phyloP scores from a whole-genome alignment of 2,888 invertebrate species.

The Liposcelis brunnea region DNA sequence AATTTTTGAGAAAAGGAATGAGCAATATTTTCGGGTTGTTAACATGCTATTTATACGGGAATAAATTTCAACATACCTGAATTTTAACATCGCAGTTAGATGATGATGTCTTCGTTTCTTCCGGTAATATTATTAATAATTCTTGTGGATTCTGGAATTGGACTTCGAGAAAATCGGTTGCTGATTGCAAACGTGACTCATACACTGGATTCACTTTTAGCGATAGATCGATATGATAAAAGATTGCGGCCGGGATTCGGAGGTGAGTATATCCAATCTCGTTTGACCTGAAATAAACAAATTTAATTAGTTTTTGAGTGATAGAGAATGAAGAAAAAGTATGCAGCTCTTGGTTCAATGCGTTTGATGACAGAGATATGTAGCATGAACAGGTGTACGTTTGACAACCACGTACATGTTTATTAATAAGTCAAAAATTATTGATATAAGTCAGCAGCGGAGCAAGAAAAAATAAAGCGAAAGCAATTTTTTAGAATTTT shows the following conservation, averaged over 20 bases:
- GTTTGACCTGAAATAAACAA: neutral
- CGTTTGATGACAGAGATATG: neutral
- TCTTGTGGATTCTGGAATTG: too few relatives aligned
- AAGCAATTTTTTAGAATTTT: too few relatives aligned
- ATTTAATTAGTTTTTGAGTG: neutral
- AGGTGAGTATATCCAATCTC: conserved; percentile 19
- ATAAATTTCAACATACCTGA: too few relatives aligned
- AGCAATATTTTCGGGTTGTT: too few relatives aligned
- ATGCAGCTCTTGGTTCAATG: neutral
- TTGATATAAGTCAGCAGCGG: neutral
- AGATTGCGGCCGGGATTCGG: conserved; percentile 26
- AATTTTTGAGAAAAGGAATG: too few relatives aligned
- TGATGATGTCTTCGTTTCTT: too few relatives aligned
- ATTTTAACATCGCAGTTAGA: too few relatives aligned
- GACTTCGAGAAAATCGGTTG: neutral
- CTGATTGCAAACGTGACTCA: conserved; percentile 20
- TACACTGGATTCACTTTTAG: conserved; percentile 23
- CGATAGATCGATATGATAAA: conserved; percentile 24
- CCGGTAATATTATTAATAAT: too few relatives aligned
- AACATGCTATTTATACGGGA: too few relatives aligned
- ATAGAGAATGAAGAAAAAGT: conserved; percentile 4
- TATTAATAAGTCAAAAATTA: conserved; percentile 1
- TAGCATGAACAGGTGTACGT: neutral
- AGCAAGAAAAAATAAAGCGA: conserved; percentile 16
- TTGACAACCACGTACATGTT: neutral